Base-by-base conservation (phyloP, 2,113 vertebrate species). In the Halichoerus grypus region DNA sequence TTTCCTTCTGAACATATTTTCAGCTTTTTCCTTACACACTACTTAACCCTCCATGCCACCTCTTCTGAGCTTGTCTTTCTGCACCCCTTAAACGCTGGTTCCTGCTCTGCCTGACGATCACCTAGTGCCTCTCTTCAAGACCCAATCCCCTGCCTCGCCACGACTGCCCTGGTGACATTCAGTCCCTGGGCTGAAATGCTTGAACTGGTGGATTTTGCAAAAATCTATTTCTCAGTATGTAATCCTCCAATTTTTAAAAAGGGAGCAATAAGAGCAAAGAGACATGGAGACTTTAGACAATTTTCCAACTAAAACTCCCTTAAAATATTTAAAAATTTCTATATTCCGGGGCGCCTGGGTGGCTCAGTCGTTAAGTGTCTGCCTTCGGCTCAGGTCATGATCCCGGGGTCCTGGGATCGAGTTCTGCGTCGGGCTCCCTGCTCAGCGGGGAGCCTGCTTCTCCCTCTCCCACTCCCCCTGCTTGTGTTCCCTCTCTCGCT, bases 301-400 rank as follows among this genome's bases (percentile, higher is more conserved):
- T 63, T 88, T 91, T 93, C 42, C 57, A 93, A 89, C 55, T 57
- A 83, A 80, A 89, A 72, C 19, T 69, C 26, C 51, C 28, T n/a
- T 36, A 63, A 84, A 95, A 71, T 46, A 88, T 14, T 95, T 91
- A 26, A 77, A 77, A 97, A 95, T 71, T 19, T 80, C 49, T 80
- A 31, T 4, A 55, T 33, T 61, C 33, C 7, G 36, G 36, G 36
- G 36, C 36, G 36, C 36, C 36, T 36, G 36, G 36, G 36, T 36
- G 36, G 36, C 36, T 36, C 36, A 36, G 36, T 36, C 36, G 36
- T 36, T 36, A 36, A 36, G 36, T 36, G 36, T 36, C 36, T 36
- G 36, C 36, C 36, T 36, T 36, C 36, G 36, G 36, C 36, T 36
- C 36, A 36, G 36, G 36, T 36, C 36, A 36, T 36, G 36, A 36